A percentile compares a stretch with the other conserved stretches of the same genome.
These are phyloP conservation scores for Paratrypauchen microcephalus DNA, from an alignment of 2,797 vertebrate genomes.

Conservation along the genomic window DNA sequence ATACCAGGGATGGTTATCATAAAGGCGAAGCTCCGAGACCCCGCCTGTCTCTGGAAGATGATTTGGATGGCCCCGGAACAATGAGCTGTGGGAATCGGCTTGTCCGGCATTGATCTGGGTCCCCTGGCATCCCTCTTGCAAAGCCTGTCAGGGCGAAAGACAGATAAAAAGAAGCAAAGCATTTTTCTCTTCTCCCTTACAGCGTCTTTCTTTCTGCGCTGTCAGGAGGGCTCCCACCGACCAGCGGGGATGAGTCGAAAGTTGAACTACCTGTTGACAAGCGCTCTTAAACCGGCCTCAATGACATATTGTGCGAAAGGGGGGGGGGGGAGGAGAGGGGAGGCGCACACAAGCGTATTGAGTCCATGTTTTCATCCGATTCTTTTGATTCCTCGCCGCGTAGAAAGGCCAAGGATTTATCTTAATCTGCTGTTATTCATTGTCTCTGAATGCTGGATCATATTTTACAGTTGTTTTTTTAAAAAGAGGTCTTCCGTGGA, in stretches of 20 bases:
- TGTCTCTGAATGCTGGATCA: constrained; percentile 8
- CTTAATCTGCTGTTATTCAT: constrained; percentile 1
- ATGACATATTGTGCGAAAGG: constrained; percentile 82
- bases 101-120: constrained; percentile 81
- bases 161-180: constrained; percentile 75
- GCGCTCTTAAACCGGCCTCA: constrained; percentile 84
- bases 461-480: constrained; percentile 7
- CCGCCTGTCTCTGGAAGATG: constrained; percentile 75
- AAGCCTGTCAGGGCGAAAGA: constrained; percentile 73
- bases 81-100: constrained; percentile 84
- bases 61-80: constrained; percentile 78
- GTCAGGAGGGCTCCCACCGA: constrained; percentile 67
- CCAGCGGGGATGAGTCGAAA: constrained; percentile 81
- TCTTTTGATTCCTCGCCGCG: constrained; percentile 22
- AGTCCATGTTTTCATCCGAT: constrained; percentile 36
- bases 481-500: background rate
- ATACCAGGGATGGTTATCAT: constrained; percentile 80
- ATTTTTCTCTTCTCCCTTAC: constrained; percentile 72
- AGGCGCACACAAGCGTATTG: constrained; percentile 53
- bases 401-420: constrained; percentile 12
- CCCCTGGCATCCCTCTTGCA: constrained; percentile 72
- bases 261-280: constrained; percentile 87
- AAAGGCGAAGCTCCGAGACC: constrained; percentile 81
- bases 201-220: constrained; percentile 68
- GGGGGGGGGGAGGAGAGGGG: constrained; percentile 17